Conservation (phyloP, 2,888 invertebrate genomes). For the Synanthedon myopaeformis region DNA sequence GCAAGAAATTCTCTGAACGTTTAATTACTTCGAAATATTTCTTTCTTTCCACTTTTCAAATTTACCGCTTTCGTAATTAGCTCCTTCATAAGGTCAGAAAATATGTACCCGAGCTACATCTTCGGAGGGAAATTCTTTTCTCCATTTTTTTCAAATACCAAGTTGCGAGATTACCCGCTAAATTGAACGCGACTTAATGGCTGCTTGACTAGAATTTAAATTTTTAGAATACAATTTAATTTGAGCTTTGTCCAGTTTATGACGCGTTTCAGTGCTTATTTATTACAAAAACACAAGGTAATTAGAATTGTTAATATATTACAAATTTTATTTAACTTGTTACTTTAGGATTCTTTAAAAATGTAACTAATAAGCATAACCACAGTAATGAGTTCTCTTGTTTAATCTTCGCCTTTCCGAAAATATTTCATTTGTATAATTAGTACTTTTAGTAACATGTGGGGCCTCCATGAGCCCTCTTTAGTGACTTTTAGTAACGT, state of each 20-base stretch:
- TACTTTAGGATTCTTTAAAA: no score
- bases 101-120: slow-evolving; percentile 11
- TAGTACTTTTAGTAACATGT: no score
- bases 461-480: no score
- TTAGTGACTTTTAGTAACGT: no score
- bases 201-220: slow-evolving; percentile 11
- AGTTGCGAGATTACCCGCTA: slow-evolving; percentile 17
- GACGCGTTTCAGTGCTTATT: no score
- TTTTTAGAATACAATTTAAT: slow-evolving; percentile 5
- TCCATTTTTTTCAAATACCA: slow-evolving; percentile 18
- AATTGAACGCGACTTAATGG: slow-evolving; percentile 23
- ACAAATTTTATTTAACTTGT: no score
- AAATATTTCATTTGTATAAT: no score
- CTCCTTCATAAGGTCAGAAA: slow-evolving; percentile 15
- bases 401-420: no score
- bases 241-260: slow-evolving; percentile 4
- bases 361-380: no score
- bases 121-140: slow-evolving; percentile 18
- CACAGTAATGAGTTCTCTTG: no score
- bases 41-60: slow-evolving; percentile 29
- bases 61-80: slow-evolving; percentile 24
- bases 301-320: no score
- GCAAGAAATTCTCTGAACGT: slow-evolving; percentile 12
- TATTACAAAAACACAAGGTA: no score
- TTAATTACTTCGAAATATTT: slow-evolving; percentile 34